Base-by-base conservation (phyloP, 2,797 vertebrate genomes). In the Cossypha polioptera region DNA sequence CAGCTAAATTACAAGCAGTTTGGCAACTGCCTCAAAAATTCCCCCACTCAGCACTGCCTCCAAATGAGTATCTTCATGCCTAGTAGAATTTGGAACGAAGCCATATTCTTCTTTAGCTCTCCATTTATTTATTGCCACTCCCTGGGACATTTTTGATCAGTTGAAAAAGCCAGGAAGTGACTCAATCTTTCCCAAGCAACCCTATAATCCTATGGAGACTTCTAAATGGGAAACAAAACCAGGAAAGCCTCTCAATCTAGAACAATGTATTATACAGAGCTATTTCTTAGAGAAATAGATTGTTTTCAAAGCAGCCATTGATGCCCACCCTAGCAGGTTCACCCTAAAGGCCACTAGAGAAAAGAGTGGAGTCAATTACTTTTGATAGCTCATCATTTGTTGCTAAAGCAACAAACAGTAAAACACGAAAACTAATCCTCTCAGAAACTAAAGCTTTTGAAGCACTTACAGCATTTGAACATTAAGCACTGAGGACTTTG, bases 101-200 rank as follows among this genome's bases (percentile, higher is more conserved):
- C 68, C 84, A 75, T 59, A 33, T 51, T 76, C 35, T 68, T 63
- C 48, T 87, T 73, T 45, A 88, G 54, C 57, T 63, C 42, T 67
- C 55, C 63, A 68, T 38, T 57, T 88, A 74, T 89, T 94, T 83
- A 91, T 85, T 95, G 92, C 77, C 90, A 77, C 80, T 92, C 65
- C 81, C 82, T 67, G 42, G 42, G 58, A 75, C 61, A 73, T 95
- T 92, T 77, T 75, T 90, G 48, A 88, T 88, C 81, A 86, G 69
- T 75, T 63, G 86, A 97, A 95, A 98, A 95, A 97, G 87, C 62
- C 91, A 95, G 98, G 98, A 98, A 98, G 92, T 98, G 97, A 98
- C 92, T 97, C 97, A 97, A 18, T 67, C 93, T 96, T 94, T 97
- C 96, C 93, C 94, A 97, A 94, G 92, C 74, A 95, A 82, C 75